These are phyloP conservation scores for Pseudomyrmex dendroicus DNA, from an alignment of 1,140 invertebrate genomes.

Conservation along the genomic window DNA sequence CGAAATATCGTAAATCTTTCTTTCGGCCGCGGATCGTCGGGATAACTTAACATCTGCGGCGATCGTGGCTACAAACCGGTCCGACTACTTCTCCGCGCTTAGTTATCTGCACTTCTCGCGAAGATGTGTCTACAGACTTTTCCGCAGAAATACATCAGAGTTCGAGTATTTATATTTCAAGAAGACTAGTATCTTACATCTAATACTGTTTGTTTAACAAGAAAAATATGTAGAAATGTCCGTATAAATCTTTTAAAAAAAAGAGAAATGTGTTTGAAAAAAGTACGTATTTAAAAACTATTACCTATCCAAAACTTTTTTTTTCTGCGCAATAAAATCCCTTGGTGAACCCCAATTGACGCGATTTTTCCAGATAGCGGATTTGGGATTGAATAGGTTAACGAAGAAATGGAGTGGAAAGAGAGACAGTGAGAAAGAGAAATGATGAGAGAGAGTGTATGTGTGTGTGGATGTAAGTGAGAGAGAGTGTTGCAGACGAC, in stretches of 20 bases:
- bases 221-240: too few species aligned
- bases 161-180: too few species aligned
- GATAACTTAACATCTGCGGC: constrained; percentile 52
- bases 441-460: too few species aligned
- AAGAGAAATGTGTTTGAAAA: too few species aligned
- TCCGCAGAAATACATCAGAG: neutral
- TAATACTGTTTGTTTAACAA: too few species aligned
- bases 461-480: too few species aligned
- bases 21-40: constrained; percentile 54
- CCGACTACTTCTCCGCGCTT: constrained; percentile 28
- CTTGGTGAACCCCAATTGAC: constrained; percentile 17
- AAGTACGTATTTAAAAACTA: too few species aligned
- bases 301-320: too few species aligned
- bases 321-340: neutral
- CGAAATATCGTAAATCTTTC: constrained; percentile 64
- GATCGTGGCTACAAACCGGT: constrained; percentile 24
- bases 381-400: constrained; percentile 17
- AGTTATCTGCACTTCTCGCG: constrained; percentile 24
- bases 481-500: constrained; percentile 3
- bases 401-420: constrained; percentile 62
- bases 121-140: constrained; percentile 7
- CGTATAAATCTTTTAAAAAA: too few species aligned
- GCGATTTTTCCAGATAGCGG: constrained; percentile 13
- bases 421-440: constrained; percentile 6
- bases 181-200: too few species aligned